phyloP scores from a whole-genome alignment of 2,888 invertebrate species.

The Rhogogaster chlorosoma region DNA sequence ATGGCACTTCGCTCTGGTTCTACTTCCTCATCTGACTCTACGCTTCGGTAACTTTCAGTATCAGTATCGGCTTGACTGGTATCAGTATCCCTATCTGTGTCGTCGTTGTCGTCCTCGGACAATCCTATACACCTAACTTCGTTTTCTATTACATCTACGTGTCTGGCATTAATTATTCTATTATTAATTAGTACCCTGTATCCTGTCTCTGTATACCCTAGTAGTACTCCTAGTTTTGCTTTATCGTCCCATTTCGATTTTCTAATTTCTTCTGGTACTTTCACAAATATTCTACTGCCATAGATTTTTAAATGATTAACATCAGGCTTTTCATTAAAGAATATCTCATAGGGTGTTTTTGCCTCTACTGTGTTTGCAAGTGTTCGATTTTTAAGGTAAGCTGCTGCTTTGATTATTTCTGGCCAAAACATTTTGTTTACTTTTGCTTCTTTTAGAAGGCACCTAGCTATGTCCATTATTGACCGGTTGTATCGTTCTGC shows the following conservation, averaged over 20 bases:
- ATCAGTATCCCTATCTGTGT: not conserved
- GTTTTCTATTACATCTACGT: slow-evolving; percentile 55
- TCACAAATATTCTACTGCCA: too few relatives aligned
- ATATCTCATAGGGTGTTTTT: slow-evolving; percentile 23
- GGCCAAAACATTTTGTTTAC: slow-evolving; percentile 3
- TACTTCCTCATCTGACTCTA: not conserved
- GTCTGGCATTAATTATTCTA: slow-evolving; percentile 54
- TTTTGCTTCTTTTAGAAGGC: not conserved
- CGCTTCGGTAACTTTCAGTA: too few relatives aligned
- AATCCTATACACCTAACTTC: slow-evolving; percentile 2
- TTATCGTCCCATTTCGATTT: slow-evolving; percentile 56
- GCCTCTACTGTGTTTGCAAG: not conserved
- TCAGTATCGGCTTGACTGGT: not conserved
- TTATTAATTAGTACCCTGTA: too few relatives aligned
- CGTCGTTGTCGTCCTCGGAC: not conserved
- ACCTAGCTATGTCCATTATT: too few relatives aligned
- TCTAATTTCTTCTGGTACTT: slow-evolving; percentile 14
- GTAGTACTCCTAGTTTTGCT: slow-evolving; percentile 56
- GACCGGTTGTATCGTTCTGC: too few relatives aligned
- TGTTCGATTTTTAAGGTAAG: slow-evolving; percentile 14
- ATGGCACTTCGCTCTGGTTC: not conserved
- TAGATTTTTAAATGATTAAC: not conserved
- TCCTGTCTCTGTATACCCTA: slow-evolving; percentile 54
- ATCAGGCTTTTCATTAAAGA: not conserved
- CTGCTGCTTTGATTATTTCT: not conserved